Evolutionary conservation across 53 echinoderm and acorn worm genomes (phyloP).

Genomic region (Antedon mediterranea): DNA sequence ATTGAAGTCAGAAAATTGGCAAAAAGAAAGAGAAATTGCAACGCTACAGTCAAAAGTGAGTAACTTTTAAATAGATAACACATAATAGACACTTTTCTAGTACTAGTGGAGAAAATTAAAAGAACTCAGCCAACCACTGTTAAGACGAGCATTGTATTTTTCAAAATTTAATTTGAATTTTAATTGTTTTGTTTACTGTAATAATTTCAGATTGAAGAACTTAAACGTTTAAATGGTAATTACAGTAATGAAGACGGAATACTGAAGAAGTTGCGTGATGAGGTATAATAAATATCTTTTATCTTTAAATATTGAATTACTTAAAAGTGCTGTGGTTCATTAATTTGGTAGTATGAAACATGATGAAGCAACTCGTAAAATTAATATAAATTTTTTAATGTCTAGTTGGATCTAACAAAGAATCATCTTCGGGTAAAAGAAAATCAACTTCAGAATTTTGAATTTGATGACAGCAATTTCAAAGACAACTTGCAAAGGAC

Average conservation of each 20-base stretch:
- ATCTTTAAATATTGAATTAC: too few species aligned
- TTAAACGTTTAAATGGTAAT: not conserved
- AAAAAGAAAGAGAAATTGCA: conserved; percentile 53
- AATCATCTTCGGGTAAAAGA: conserved; percentile 59
- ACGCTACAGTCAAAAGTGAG: conserved; percentile 64
- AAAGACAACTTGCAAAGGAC: not conserved
- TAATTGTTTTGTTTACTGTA: too few species aligned
- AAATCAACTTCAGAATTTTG: not conserved
- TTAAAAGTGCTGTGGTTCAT: too few species aligned
- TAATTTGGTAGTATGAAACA: too few species aligned
- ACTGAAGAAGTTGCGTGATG: not conserved
- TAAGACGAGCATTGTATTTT: too few species aligned
- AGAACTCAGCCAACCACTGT: too few species aligned
- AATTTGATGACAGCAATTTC: not conserved
- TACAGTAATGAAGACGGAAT: not conserved
- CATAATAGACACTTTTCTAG: too few species aligned
- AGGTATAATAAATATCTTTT: not conserved
- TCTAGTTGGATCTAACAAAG: conserved; percentile 63
- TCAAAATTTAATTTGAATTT: too few species aligned
- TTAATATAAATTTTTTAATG: not conserved
- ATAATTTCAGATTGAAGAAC: not conserved
- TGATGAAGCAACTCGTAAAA: too few species aligned
- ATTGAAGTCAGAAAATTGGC: conserved; percentile 74
- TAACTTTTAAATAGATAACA: too few species aligned
- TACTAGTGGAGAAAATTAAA: too few species aligned